A percentile compares a stretch with the other conserved stretches of the same genome.
Conservation (phyloP, 2,888 invertebrate species). For the Lampropteryx suffumata region DNA sequence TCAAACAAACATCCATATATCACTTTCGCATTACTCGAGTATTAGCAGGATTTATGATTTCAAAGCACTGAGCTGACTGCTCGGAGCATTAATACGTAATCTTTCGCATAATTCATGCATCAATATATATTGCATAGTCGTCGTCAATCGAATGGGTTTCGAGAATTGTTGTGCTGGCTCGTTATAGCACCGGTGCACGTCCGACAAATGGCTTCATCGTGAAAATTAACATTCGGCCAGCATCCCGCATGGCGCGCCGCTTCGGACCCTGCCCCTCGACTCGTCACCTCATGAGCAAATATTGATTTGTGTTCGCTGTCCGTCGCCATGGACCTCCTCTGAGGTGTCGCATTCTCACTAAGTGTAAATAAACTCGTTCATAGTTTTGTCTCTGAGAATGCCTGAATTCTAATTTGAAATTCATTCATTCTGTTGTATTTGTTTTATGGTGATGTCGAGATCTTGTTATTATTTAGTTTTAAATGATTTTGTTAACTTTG, state of each 20-base stretch:
- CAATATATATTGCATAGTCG: conserved; percentile 62
- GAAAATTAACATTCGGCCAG: conserved; percentile 77
- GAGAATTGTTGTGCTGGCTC: conserved; percentile 65
- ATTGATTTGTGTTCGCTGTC: conserved; percentile 52
- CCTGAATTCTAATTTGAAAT: conserved; percentile 34
- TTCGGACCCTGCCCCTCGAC: conserved; percentile 34
- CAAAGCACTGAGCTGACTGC: conserved; percentile 31
- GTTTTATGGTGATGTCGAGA: conserved; percentile 31
- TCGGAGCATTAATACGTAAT: conserved; percentile 47
- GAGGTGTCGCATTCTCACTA: conserved; percentile 64
- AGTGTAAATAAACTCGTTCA: conserved; percentile 44
- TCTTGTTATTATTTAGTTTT: background rate
- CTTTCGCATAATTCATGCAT: conserved; percentile 69
- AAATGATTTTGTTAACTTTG: background rate
- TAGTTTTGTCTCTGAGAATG: conserved; percentile 42
- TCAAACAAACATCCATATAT: too few species aligned
- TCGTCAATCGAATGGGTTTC: conserved; percentile 61
- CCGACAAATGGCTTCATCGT: conserved; percentile 75
- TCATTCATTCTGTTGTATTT: conserved; percentile 45
- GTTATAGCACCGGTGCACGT: conserved; percentile 69
- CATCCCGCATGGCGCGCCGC: conserved; percentile 48
- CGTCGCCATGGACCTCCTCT: conserved; percentile 62
- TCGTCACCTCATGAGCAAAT: conserved; percentile 59
- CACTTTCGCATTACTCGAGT: too few species aligned
- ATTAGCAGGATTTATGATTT: conserved; percentile 43